A percentile compares a stretch with the other conserved stretches of the same genome.
Conservation (phyloP, 1,140 invertebrate genomes). For the Wasmannia auropunctata region DNA sequence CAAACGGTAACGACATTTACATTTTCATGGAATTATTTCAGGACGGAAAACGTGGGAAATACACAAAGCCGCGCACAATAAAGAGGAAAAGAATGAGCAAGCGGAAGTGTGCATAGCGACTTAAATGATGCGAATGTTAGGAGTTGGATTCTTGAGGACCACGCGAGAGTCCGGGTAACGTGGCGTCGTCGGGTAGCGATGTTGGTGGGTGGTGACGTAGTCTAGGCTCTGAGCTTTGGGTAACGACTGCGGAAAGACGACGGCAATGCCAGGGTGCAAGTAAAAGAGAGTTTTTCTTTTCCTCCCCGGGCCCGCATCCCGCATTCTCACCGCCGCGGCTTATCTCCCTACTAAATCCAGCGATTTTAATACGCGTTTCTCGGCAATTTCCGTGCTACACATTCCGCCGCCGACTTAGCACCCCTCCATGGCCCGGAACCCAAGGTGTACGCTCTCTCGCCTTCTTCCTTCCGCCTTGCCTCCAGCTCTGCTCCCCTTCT, state of each 20-base stretch:
- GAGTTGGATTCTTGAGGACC: constrained; percentile 65
- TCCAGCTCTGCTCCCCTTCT: not conserved
- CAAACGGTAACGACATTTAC: constrained; percentile 25
- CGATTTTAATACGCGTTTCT: constrained; percentile 85
- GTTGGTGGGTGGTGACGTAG: constrained; percentile 65
- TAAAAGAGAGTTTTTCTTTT: constrained; percentile 83
- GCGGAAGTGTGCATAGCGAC: constrained; percentile 63
- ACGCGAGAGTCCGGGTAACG: constrained; percentile 52
- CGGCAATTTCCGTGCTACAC: constrained; percentile 83
- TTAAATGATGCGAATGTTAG: constrained; percentile 78
- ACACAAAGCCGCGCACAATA: constrained; percentile 41
- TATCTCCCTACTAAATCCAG: constrained; percentile 84
- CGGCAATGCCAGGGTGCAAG: constrained; percentile 78
- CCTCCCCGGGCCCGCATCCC: constrained; percentile 60
- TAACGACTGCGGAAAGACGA: constrained; percentile 79
- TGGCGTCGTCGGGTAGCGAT: constrained; percentile 26
- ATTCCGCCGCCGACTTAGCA: constrained; percentile 79
- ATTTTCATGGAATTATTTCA: constrained; percentile 43
- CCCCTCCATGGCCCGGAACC: constrained; percentile 56
- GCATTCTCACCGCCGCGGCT: constrained; percentile 70
- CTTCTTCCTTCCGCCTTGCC: constrained; percentile 64
- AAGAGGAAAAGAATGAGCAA: constrained; percentile 59
- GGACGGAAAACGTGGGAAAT: constrained; percentile 17
- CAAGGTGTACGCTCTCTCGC: constrained; percentile 40
- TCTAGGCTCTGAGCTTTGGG: constrained; percentile 76